Conservation (phyloP, 2,888 invertebrate species). For the Pilophorus perplexus region DNA sequence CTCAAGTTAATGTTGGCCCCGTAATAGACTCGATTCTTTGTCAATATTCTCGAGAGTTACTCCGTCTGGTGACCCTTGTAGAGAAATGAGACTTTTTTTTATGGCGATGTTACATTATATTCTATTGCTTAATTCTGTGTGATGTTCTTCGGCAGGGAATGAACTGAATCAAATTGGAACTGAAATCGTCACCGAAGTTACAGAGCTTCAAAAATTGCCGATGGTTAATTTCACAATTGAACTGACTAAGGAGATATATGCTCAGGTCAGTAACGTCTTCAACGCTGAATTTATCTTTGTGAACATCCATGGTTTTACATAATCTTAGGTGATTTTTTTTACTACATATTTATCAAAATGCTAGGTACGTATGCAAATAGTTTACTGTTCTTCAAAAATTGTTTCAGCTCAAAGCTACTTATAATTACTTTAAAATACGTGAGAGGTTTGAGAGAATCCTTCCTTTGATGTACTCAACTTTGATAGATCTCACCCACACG, state of each 20-base stretch:
- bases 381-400: not conserved
- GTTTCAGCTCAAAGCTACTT: constrained; percentile 60
- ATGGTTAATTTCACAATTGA: constrained; percentile 59
- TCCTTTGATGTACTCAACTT: constrained; percentile 65
- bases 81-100: no score
- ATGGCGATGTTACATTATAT: no score
- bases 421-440: constrained; percentile 72
- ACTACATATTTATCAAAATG: no score
- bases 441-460: constrained; percentile 64
- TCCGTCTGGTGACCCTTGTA: no score
- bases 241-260: constrained; percentile 62
- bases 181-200: constrained; percentile 63
- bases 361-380: not conserved
- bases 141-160: no score
- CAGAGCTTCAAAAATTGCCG: constrained; percentile 62
- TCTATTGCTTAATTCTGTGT: no score
- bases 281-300: no score
- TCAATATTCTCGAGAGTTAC: no score
- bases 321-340: no score
- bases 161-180: constrained; percentile 63
- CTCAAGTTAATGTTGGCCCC: no score
- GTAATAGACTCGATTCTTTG: no score
- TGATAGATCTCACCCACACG: constrained; percentile 71
- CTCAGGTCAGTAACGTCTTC: constrained; percentile 55
- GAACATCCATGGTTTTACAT: no score